These are phyloP conservation scores for Calosoma granatense DNA, from an alignment of 1,140 invertebrate genomes.

Conservation along the genomic window DNA sequence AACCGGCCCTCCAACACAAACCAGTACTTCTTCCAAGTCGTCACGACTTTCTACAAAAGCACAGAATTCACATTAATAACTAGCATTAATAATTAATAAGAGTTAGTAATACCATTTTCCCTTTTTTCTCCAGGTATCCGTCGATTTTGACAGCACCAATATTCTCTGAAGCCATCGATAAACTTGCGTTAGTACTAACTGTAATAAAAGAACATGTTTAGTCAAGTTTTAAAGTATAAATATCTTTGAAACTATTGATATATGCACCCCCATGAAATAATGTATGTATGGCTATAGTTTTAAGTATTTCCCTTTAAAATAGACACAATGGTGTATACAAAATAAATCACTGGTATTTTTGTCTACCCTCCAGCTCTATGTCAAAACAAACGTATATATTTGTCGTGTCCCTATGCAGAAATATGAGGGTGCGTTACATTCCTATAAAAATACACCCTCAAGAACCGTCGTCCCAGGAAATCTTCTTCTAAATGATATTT, in stretches of 20 bases:
- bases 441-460: too few species aligned
- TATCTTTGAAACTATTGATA: neutral
- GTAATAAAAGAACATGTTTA: neutral
- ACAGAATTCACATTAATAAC: conserved; percentile 6
- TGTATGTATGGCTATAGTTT: neutral
- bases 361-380: neutral
- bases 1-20: conserved; percentile 43
- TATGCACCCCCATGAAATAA: too few species aligned
- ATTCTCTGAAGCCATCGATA: neutral
- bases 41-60: conserved; percentile 33
- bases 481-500: too few species aligned
- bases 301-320: neutral
- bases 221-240: neutral
- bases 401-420: too few species aligned
- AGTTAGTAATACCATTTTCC: conserved; percentile 34
- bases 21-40: conserved; percentile 41
- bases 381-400: too few species aligned
- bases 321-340: neutral
- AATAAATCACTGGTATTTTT: neutral
- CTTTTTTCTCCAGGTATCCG: conserved; percentile 39
- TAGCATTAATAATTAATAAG: conserved; percentile 1
- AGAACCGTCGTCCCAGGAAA: too few species aligned
- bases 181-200: neutral
- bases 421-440: too few species aligned
- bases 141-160: conserved; percentile 30